Evolutionary conservation across 2,888 invertebrate genomes (phyloP), one percentile per base, ranked within the genome.

Genomic region (Ophion costatus): DNA sequence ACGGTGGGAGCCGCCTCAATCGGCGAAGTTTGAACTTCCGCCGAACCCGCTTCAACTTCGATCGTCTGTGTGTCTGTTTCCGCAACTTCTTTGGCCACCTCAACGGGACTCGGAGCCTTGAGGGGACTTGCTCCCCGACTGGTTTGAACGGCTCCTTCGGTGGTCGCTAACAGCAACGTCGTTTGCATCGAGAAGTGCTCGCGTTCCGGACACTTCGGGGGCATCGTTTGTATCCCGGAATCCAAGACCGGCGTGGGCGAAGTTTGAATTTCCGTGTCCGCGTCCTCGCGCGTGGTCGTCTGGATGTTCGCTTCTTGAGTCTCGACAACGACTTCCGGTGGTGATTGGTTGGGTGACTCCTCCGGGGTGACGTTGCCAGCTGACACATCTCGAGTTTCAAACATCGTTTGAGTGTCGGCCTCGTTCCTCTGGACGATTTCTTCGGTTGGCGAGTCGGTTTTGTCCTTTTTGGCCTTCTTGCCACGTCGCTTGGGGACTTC

Each of bases 211-310:
- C 82, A 66, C 42, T 88, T 79, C 22, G 83, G 83, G 0, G 81
- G 78, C 3, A 86, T 61, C 0, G 91, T 93, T 83, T 93, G 93
- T 6, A 87, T 82, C 38, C 87, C 89, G 70, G 94, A 95, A 74
- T 95, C 95, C 56, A 94, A 93, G 11, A 94, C 94, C 20, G 94
- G 92, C 86, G 95, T 95, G 2, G 96, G 96, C 38, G 95, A 95
- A 17, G 96, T 96, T 93, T 96, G 94, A 76, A 95, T 94, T 59
- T 95, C 94, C 33, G 90, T 90, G 80, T 94, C 92, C 4, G 89
- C 87, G 90, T 95, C 95, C 77, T 92, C 94, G 0, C 94, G 90
- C 71, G 93, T 92, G 84, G 94, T 94, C 9, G 95, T 95, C 91
- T 96, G 96, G 56, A 95, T 92, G 70, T 90, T 88, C 22, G 79